phyloP scores from a whole-genome alignment of 2,113 vertebrate genomes.

The Salvator merianae region DNA sequence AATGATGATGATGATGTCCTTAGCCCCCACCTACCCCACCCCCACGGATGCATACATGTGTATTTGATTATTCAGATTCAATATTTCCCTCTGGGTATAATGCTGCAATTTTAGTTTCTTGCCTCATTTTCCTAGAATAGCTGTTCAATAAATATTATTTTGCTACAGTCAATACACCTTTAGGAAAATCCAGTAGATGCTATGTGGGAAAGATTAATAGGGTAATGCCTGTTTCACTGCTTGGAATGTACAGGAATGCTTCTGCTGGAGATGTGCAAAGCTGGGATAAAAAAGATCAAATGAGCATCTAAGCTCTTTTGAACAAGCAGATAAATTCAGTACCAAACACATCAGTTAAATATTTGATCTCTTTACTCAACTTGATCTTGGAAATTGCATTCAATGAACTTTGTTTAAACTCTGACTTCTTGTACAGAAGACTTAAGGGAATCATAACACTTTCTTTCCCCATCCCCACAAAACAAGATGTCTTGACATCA shows the following conservation, averaged over 20 bases:
- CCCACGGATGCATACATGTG: no score
- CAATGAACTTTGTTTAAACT: slow-evolving; percentile 16
- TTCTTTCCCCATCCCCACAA: not conserved
- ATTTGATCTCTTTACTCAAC: not conserved
- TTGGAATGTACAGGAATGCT: not conserved
- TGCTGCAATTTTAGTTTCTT: not conserved
- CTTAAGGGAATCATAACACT: rapidly evolving
- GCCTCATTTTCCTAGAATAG: not conserved
- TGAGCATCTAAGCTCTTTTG: slow-evolving; percentile 9
- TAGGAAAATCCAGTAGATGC: slow-evolving; percentile 18
- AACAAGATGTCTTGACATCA: not conserved
- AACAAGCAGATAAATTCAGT: not conserved
- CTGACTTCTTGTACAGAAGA: not conserved
- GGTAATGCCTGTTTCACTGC: not conserved
- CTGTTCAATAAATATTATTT: not conserved
- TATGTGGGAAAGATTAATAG: not conserved
- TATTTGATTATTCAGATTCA: no score
- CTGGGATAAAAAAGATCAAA: slow-evolving; percentile 9
- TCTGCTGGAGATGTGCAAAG: not conserved
- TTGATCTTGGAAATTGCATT: not conserved
- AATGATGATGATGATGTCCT: no score
- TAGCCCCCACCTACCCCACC: no score
- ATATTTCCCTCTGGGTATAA: not conserved
- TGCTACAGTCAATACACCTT: not conserved
- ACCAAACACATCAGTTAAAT: not conserved